Percentiles rank a stretch among this genome's conserved stretches.
Conservation (phyloP, 2,888 invertebrate genomes). For the Salticus scenicus region DNA sequence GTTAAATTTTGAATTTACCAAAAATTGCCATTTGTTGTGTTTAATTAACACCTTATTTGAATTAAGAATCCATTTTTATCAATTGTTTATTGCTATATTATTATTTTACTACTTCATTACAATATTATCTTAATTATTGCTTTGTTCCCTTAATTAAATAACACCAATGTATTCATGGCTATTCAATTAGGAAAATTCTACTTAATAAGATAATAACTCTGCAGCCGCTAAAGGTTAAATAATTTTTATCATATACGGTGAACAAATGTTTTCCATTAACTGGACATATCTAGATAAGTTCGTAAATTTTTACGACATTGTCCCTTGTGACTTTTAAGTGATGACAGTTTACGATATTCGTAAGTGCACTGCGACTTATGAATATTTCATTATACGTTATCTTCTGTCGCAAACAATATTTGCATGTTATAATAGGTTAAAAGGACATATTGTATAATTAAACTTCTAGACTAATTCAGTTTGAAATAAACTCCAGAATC, state of each 20-base stretch:
- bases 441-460: too few species aligned
- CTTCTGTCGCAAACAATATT: neutral
- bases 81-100: too few species aligned
- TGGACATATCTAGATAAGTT: neutral
- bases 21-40: too few species aligned
- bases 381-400: neutral
- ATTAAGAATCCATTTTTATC: too few species aligned
- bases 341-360: neutral
- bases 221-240: neutral
- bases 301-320: neutral
- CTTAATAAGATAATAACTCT: neutral
- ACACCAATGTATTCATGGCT: neutral
- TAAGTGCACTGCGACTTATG: neutral
- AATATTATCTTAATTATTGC: neutral
- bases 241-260: neutral
- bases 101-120: too few species aligned
- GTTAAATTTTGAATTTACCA: too few species aligned
- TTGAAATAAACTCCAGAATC: too few species aligned
- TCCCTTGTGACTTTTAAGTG: neutral
- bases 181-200: conserved; percentile 6
- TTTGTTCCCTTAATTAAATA: neutral
- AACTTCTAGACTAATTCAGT: too few species aligned
- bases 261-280: conserved; percentile 10
- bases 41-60: too few species aligned
- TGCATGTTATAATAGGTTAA: neutral